A percentile compares a stretch with the other conserved stretches of the same genome.
These are phyloP conservation scores for Penaeus chinensis DNA, from an alignment of 1,140 invertebrate genomes.

Conservation along the genomic window DNA sequence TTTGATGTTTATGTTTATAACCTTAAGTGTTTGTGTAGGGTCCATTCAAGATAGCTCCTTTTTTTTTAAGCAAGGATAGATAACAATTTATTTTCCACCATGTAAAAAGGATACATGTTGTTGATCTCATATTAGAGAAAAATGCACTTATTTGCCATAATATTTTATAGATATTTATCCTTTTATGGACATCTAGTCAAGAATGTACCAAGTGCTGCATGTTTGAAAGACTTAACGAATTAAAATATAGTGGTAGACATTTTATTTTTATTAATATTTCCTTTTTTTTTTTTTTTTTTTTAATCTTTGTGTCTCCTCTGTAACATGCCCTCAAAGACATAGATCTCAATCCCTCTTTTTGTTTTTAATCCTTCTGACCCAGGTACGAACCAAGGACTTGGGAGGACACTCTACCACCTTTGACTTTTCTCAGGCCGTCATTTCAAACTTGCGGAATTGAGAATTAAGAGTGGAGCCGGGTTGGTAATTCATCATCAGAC, in stretches of 20 bases:
- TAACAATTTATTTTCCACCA: too few relatives aligned
- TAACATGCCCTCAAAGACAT: neutral
- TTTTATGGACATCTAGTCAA: neutral
- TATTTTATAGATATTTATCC: neutral
- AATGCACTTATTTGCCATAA: neutral
- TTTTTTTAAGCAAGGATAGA: too few relatives aligned
- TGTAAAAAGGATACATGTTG: too few relatives aligned
- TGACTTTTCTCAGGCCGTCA: conserved; percentile 93
- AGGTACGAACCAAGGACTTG: conserved; percentile 92
- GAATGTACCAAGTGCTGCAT: neutral
- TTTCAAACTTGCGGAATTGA: conserved; percentile 74
- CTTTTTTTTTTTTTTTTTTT: neutral
- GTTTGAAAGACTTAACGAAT: too few relatives aligned
- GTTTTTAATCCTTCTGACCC: conserved; percentile 34
- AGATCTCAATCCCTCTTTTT: conserved; percentile 1
- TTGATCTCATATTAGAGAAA: too few relatives aligned
- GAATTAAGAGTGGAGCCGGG: neutral
- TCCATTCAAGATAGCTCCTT: too few relatives aligned
- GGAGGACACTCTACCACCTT: conserved; percentile 94
- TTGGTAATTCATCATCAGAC: neutral
- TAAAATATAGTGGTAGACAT: neutral
- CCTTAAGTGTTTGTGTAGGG: too few relatives aligned
- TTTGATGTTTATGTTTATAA: too few relatives aligned
- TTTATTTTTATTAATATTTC: neutral
- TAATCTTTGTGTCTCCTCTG: neutral